phyloP scores from a whole-genome alignment of 2,888 invertebrate genomes.

The Drosophila emarginata region DNA sequence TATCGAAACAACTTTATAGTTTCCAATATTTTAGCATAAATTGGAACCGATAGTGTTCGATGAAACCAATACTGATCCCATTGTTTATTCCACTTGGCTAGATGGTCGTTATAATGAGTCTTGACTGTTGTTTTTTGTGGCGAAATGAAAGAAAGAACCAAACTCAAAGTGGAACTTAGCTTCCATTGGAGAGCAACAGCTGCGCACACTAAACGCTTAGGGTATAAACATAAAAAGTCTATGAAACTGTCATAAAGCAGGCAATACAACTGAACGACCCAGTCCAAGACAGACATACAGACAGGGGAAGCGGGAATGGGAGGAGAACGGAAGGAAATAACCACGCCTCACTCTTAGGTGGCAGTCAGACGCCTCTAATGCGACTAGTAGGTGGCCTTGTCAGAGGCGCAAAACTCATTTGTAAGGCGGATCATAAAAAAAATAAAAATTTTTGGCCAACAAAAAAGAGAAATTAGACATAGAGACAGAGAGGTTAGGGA shows the following conservation, averaged over 20 bases:
- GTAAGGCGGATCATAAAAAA: conserved; percentile 66
- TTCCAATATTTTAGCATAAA: background rate
- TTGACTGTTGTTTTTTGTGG: background rate
- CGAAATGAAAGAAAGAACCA: conserved; percentile 13
- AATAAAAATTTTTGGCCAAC: conserved; percentile 43
- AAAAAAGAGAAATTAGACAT: conserved; percentile 63
- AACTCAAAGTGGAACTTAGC: conserved; percentile 46
- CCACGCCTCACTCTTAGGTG: conserved; percentile 24
- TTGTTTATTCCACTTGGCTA: background rate
- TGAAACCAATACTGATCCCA: background rate
- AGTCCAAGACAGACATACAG: background rate
- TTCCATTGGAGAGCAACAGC: conserved; percentile 62
- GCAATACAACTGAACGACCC: conserved; percentile 76
- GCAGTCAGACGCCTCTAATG: background rate
- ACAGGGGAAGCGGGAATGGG: conserved; percentile 19
- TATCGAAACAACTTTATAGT: background rate
- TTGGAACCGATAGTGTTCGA: background rate
- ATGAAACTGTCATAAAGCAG: conserved; percentile 78
- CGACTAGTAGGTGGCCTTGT: conserved; percentile 60
- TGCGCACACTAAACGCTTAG: conserved; percentile 71
- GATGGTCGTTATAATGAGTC: background rate
- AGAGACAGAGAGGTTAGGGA: background rate
- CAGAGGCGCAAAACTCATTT: conserved; percentile 65
- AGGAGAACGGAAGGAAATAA: conserved; percentile 16
- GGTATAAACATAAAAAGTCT: conserved; percentile 78